Evolutionary conservation across 2,113 vertebrate species (phyloP).

Genomic region (Ameiurus melas): DNA sequence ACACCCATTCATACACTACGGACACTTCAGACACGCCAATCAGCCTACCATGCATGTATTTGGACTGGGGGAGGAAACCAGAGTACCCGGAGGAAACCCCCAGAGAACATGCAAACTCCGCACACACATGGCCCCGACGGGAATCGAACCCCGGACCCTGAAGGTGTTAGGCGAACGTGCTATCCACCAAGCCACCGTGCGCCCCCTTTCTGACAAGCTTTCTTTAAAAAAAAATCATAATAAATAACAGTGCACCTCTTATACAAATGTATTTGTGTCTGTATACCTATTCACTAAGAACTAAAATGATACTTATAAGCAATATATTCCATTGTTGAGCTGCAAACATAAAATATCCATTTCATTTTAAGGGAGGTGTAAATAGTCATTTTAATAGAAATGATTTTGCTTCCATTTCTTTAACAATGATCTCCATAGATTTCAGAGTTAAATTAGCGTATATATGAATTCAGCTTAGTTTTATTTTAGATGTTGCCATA

Average conservation of each 20-base stretch:
- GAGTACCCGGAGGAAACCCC: no score
- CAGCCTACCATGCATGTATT: no score
- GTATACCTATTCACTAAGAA: background rate
- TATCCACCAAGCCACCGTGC: no score
- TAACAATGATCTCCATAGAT: background rate
- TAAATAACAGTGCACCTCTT: background rate
- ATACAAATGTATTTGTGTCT: background rate
- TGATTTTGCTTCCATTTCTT: background rate
- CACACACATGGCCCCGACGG: no score
- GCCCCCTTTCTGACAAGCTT: no score
- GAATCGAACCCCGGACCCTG: no score
- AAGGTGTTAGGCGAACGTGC: no score
- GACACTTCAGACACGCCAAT: no score
- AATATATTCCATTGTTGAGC: background rate
- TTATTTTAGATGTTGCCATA: background rate
- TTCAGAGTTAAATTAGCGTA: background rate
- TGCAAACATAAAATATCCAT: background rate
- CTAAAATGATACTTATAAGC: background rate
- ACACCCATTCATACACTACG: no score
- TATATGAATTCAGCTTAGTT: background rate
- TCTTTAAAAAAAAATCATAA: background rate
- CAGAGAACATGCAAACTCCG: no score
- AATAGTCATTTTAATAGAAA: no score
- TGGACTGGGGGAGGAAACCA: no score
- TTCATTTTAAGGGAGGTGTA: background rate